Percentiles rank a stretch among this genome's conserved stretches.
Conservation (phyloP, 2,888 invertebrate species). For the Panopea generosa region DNA sequence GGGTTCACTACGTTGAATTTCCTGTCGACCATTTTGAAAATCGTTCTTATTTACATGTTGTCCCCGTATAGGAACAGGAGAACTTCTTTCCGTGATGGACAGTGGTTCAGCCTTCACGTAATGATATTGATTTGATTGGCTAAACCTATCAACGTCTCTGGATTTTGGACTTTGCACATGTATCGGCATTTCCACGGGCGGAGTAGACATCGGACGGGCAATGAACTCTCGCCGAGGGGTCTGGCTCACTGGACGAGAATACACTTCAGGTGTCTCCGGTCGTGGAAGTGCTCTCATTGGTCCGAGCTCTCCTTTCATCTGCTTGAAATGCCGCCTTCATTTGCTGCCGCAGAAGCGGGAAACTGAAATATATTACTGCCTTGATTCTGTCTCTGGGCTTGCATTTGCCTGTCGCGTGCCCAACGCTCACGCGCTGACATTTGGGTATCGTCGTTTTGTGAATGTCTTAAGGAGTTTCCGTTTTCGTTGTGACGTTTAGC, state of each 20-base stretch:
- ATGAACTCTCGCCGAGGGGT: constrained; percentile 35
- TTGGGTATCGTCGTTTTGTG: constrained; percentile 16
- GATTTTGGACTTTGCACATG: constrained; percentile 30
- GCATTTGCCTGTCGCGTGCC: constrained; percentile 48
- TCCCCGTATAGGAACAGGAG: constrained; percentile 11
- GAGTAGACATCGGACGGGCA: constrained; percentile 49
- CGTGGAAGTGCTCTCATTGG: constrained; percentile 31
- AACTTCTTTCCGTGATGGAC: constrained; percentile 9
- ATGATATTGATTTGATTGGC: constrained; percentile 14
- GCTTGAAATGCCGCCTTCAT: neutral
- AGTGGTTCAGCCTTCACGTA: constrained; percentile 25
- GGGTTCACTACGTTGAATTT: constrained; percentile 24
- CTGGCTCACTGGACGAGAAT: constrained; percentile 9
- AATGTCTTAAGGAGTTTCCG: neutral
- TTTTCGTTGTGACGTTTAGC: neutral
- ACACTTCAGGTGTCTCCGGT: constrained; percentile 47
- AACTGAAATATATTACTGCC: constrained; percentile 20
- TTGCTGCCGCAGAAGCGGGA: neutral
- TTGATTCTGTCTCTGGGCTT: constrained; percentile 13
- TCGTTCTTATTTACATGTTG: neutral
- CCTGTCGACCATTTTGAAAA: neutral
- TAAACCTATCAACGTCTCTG: constrained; percentile 31
- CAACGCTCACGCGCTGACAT: constrained; percentile 52
- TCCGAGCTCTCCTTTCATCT: constrained; percentile 4
- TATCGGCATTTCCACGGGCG: constrained; percentile 23